These are phyloP conservation scores for Aplysia californica DNA, from an alignment of 1,140 invertebrate species.

Conservation along the genomic window DNA sequence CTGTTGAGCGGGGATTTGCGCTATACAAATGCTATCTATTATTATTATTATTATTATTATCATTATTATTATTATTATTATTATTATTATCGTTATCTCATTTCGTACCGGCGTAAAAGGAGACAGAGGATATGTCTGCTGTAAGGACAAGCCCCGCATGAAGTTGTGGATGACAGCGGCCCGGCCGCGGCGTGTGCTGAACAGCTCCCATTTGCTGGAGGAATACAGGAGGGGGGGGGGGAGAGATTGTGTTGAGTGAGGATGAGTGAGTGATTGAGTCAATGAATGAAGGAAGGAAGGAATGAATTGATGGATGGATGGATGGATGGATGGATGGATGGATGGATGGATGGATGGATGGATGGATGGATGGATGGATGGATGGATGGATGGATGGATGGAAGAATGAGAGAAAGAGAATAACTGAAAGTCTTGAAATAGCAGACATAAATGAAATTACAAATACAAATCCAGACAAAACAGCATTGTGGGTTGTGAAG, in stretches of 20 bases:
- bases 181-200: conserved; percentile 67
- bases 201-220: conserved; percentile 13
- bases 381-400: background rate
- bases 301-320: background rate
- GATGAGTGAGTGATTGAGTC: background rate
- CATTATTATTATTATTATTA: too few relatives aligned
- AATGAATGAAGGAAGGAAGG: background rate
- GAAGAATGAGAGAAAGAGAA: conserved; percentile 8
- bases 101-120: conserved; percentile 62
- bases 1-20: too few relatives aligned
- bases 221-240: background rate
- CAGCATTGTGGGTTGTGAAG: too few relatives aligned
- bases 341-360: background rate
- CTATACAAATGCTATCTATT: too few relatives aligned
- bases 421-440: background rate
- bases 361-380: background rate
- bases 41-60: too few relatives aligned
- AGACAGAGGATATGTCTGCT: conserved; percentile 66
- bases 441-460: too few relatives aligned
- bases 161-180: conserved; percentile 71
- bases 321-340: background rate
- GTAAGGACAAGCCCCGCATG: conserved; percentile 67
- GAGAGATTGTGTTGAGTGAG: background rate
- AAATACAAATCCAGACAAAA: too few relatives aligned
- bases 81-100: too few relatives aligned